Conservation (phyloP, 1,140 invertebrate species). For the Dinothrombium tinctorium region DNA sequence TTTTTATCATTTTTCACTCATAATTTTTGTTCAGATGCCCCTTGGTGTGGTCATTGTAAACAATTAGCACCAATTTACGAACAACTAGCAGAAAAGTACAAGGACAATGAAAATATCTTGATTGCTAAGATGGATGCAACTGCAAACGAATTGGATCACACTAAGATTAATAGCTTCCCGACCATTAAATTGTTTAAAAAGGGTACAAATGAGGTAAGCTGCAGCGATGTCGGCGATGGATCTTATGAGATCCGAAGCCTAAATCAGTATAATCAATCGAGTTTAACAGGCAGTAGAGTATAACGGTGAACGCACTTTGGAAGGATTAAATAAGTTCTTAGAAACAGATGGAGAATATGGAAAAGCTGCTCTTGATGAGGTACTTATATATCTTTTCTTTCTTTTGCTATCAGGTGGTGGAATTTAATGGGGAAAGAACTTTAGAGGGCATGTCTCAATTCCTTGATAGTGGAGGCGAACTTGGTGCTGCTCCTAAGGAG, state of each 20-base stretch:
- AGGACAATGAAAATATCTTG: slow-evolving; percentile 54
- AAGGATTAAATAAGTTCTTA: slow-evolving; percentile 74
- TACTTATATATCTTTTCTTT: slow-evolving; percentile 3
- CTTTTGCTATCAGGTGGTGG: slow-evolving; percentile 34
- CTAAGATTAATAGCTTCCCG: slow-evolving; percentile 84
- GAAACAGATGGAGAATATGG: slow-evolving; percentile 45
- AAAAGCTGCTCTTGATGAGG: slow-evolving; percentile 31
- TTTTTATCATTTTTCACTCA: not conserved
- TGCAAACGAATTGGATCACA: slow-evolving; percentile 82
- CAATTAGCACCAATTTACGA: slow-evolving; percentile 89
- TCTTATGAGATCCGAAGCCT: not conserved
- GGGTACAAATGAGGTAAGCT: slow-evolving; percentile 54
- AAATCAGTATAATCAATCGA: no score
- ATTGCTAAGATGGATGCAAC: slow-evolving; percentile 98
- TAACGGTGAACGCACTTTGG: slow-evolving; percentile 79
- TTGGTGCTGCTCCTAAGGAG: slow-evolving; percentile 32
- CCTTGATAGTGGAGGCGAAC: slow-evolving; percentile 47
- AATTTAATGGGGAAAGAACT: slow-evolving; percentile 83
- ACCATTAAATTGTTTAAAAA: slow-evolving; percentile 89
- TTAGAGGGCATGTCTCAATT: slow-evolving; percentile 78
- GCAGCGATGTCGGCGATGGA: not conserved
- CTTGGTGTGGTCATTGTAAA: slow-evolving; percentile 90
- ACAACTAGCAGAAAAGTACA: slow-evolving; percentile 59
- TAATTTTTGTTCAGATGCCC: slow-evolving; percentile 35
- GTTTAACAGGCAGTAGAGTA: slow-evolving; percentile 54